phyloP scores from a whole-genome alignment of 2,113 vertebrate genomes.

The Rutilus rutilus region DNA sequence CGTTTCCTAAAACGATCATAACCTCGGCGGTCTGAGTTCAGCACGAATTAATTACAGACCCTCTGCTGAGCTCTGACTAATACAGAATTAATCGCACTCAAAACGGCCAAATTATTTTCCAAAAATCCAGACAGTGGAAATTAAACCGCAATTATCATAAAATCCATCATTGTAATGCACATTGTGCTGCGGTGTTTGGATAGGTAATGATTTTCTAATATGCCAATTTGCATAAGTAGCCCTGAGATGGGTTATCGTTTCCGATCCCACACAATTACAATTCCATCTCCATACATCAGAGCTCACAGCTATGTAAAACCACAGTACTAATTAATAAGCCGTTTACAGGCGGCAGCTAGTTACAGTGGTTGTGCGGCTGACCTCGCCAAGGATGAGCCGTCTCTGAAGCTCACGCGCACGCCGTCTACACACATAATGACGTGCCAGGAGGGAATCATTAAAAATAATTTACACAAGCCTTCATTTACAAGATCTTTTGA shows the following conservation, averaged over 20 bases:
- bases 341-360: constrained; percentile 98
- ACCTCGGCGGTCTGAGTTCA: constrained; percentile 12
- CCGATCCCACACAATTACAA: constrained; percentile 96
- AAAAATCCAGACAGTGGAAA: constrained; percentile 90
- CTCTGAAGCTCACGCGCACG: constrained; percentile 97
- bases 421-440: constrained; percentile 99
- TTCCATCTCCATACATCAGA: constrained; percentile 98
- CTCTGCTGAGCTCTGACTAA: constrained; percentile 91
- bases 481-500: constrained; percentile 99
- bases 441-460: constrained; percentile 99
- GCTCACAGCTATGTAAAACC: constrained; percentile 97
- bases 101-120: constrained; percentile 89
- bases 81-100: constrained; percentile 96
- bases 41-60: constrained; percentile 75
- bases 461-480: constrained; percentile 99
- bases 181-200: constrained; percentile 98
- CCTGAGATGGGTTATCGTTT: constrained; percentile 98
- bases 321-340: constrained; percentile 99
- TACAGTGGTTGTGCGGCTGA: constrained; percentile 95
- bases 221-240: constrained; percentile 99
- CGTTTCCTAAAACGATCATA: constrained; percentile 60
- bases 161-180: constrained; percentile 99
- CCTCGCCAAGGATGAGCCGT: constrained; percentile 91
- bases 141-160: constrained; percentile 99
- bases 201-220: constrained; percentile 99